phyloP scores from a whole-genome alignment of 1,140 invertebrate species.

The Platorchestia sp. region DNA sequence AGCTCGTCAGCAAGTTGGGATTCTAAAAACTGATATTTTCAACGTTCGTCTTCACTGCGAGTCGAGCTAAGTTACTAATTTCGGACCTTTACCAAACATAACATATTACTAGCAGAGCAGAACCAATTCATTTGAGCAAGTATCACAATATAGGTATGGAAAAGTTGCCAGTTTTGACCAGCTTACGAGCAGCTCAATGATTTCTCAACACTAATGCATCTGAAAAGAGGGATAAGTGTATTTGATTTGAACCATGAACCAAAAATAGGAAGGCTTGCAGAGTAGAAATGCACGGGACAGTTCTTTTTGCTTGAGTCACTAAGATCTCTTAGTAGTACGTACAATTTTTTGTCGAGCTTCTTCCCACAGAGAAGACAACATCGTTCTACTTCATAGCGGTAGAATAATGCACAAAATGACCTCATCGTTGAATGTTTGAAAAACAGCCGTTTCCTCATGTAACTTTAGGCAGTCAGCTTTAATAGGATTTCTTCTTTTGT shows the following conservation, averaged over 20 bases:
- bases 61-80: background rate
- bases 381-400: background rate
- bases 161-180: background rate
- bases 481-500: background rate
- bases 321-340: background rate
- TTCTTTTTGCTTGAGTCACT: background rate
- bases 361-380: background rate
- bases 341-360: background rate
- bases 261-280: too few relatives aligned
- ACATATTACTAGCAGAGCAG: background rate
- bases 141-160: background rate
- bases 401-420: background rate
- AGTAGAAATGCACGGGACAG: background rate
- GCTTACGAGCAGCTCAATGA: background rate
- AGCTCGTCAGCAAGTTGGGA: too few relatives aligned
- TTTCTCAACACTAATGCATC: background rate
- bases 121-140: background rate
- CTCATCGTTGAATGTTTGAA: background rate
- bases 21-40: background rate
- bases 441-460: background rate
- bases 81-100: background rate
- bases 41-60: background rate
- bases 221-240: background rate
- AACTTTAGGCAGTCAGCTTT: background rate
- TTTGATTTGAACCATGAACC: background rate